Percentiles rank a stretch among this genome's conserved stretches.
Conservation (phyloP, 2,797 vertebrate species). For the Sebastes aleutianus region DNA sequence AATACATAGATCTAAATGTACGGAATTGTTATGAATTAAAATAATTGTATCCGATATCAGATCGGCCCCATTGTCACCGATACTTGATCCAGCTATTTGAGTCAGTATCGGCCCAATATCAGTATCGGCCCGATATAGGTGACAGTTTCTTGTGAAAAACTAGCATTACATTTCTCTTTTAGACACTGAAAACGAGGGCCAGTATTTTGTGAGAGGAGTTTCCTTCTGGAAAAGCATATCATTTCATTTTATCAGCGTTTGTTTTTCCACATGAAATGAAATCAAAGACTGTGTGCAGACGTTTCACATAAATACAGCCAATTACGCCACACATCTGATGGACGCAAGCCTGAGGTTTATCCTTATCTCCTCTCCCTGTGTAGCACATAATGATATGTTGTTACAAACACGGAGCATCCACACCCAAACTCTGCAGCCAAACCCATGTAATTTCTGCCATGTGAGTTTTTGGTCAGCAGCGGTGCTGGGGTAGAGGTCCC, state of each 20-base stretch:
- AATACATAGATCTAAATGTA: too few species aligned
- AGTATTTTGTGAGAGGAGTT: constrained; percentile 36
- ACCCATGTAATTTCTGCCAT: constrained; percentile 74
- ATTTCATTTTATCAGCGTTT: constrained; percentile 2
- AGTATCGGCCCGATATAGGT: neutral
- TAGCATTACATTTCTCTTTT: constrained; percentile 14
- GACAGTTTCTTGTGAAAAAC: neutral
- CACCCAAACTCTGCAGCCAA: constrained; percentile 68
- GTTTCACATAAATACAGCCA: constrained; percentile 35
- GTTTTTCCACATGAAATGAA: constrained; percentile 18
- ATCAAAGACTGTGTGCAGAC: constrained; percentile 28
- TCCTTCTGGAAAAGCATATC: neutral
- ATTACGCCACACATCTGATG: constrained; percentile 16
- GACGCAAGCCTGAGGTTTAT: constrained; percentile 20
- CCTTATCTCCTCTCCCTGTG: constrained; percentile 51
- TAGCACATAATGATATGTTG: constrained; percentile 70
- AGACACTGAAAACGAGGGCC: constrained; percentile 18
- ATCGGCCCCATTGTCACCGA: too few species aligned
- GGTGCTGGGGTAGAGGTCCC: constrained; percentile 29
- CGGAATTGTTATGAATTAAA: too few species aligned
- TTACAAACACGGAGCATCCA: constrained; percentile 61
- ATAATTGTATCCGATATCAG: too few species aligned
- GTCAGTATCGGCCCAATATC: too few species aligned
- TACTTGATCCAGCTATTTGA: too few species aligned
- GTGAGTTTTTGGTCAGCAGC: constrained; percentile 65